Base-by-base conservation (phyloP, 2,888 invertebrate genomes). In the Dendrolimus houi region DNA sequence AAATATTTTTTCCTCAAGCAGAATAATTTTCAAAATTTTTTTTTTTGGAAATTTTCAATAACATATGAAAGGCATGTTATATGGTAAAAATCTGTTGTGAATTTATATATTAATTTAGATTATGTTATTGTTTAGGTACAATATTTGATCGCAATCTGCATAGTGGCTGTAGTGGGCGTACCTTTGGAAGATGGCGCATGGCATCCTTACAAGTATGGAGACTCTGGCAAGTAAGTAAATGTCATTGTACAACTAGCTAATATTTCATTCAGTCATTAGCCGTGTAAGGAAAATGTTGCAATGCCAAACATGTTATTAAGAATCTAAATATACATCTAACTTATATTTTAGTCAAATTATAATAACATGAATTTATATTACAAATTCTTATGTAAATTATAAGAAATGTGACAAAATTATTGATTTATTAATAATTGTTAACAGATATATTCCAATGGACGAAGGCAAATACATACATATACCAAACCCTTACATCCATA, bases 391-490 rank as follows among this genome's bases (percentile, higher is more conserved):
- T 47, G 47, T 12, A 47, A 47, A 47, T 47, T 47, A 0, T 47
- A 12, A 47, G 9, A 47, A 47, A 47, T 47, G 12, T 47, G 7
- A 3, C 12, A 47, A 47, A 7, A 47, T 3, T 9, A 47, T 2
- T 54, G 29, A 1, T 29, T 54, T 17, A 53, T 53, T 53, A 6
- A 13, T 13, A 2, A 63, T 61, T 65, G 47, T 70, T 64, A 57
- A 58, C 70, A 89, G 87, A 63, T 93, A 93, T 72, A 87, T 70
- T 55, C 91, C 91, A 6, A 72, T 75, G 42, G 71, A 91, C 58
- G 91, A 89, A 62, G 92, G 92, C 2, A 90, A 85, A 74, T 92
- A 92, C 69, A 71, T 89, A 42, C 93, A 93, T 66, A 70, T 88
- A 58, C 91, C 91, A 6, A 87, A 89, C 63, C 91, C 91, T 0